Evolutionary conservation across 2,888 invertebrate species (phyloP), one percentile per base, ranked within the genome.

Genomic region (Pyrochroa serraticornis): DNA sequence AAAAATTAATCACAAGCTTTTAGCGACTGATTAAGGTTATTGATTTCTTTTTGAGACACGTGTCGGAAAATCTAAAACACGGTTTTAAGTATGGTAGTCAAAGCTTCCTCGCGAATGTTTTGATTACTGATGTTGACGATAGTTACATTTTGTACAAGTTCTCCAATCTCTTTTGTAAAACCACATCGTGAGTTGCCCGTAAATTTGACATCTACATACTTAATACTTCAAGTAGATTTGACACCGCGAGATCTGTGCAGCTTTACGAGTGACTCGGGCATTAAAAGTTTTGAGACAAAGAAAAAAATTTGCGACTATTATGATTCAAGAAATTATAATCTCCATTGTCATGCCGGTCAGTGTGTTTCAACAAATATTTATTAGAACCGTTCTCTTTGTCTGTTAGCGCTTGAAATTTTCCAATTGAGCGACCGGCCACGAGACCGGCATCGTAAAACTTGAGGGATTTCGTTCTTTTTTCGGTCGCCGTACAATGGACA

Each of bases 361-460:
- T 51, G 56, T 50, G 44, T 60, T 65, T 63, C 54, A 62, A 62
- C 70, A 69, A 70, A 70, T 70, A 69, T 70, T 69, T 70, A 70
- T 68, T 67, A 68, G 68, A 67, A 64, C 61, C 63, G 58, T 52
- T 65, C 64, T 53, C 68, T 66, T 68, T 69, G 66, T 70, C 64
- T 64, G 66, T 61, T 63, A 64, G 67, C 65, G 66, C 62, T 64
- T 54, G 62, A 67, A 64, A 69, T 69, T 68, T 70, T 69, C 68
- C 68, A 67, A 67, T 69, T 70, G 65, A 63, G 61, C 60, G 64
- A 58, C 47, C 65, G 62, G 33, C 60, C 61, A 58, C 62, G 62
- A 64, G 66, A 59, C 60, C 54, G 54, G 64, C 64, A 63, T 67
- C 58, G 58, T 60, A 59, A 66, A 66, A 60, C 52, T 64, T 60